Conservation (phyloP, 64 coral and sea anemone genomes). For the Pachyseris speciosa region DNA sequence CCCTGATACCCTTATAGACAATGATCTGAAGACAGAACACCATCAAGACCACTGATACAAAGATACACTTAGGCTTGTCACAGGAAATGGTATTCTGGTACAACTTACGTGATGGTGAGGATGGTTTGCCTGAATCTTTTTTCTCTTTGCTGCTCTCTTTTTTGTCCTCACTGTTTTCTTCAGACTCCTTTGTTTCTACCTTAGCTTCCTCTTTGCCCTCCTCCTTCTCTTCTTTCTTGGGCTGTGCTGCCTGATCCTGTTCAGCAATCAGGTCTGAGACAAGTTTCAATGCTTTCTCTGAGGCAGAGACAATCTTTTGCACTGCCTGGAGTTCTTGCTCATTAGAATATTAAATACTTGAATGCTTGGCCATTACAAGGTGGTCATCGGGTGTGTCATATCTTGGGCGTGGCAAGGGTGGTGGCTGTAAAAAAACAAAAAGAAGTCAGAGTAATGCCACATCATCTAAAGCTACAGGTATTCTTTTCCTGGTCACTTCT, state of each 20-base stretch:
- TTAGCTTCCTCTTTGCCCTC: constrained; percentile 71
- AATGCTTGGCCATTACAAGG: constrained; percentile 95
- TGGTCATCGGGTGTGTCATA: constrained; percentile 95
- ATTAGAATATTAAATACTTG: constrained; percentile 93
- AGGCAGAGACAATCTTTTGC: constrained; percentile 94
- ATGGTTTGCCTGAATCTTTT: constrained; percentile 57
- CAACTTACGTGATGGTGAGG: constrained; percentile 77
- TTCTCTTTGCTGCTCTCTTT: constrained; percentile 49
- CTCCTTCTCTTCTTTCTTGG: constrained; percentile 76
- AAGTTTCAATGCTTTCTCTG: constrained; percentile 96
- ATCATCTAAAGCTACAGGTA: not conserved
- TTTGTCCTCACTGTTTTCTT: constrained; percentile 72
- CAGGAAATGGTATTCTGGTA: no score
- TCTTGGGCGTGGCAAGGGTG: constrained; percentile 54
- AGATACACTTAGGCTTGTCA: not conserved
- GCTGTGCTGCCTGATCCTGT: constrained; percentile 53
- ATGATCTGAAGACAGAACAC: not conserved
- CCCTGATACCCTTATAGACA: no score
- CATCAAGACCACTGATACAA: no score
- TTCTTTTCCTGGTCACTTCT: no score
- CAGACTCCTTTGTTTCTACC: constrained; percentile 34
- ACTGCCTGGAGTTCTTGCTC: constrained; percentile 96
- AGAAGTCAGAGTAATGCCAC: not conserved
- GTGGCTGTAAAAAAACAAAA: not conserved
- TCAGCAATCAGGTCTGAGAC: constrained; percentile 98